Percentiles rank a stretch among this genome's conserved stretches.
Conservation (phyloP, 1,140 invertebrate species). For the Lordiphosa mommai region DNA sequence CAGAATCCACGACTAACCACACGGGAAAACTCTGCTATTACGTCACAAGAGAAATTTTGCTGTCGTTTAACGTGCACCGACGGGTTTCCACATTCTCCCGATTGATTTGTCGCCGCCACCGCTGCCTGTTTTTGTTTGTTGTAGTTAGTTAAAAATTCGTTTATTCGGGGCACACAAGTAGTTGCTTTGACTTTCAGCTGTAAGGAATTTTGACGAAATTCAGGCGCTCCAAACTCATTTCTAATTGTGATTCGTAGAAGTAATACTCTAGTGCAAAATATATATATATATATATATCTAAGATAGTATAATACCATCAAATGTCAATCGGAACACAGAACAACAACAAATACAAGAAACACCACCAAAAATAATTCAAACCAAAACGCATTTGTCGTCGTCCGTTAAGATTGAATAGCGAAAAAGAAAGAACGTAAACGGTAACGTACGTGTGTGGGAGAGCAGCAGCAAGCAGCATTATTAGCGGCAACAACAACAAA, state of each 20-base stretch:
- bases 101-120: too few species aligned
- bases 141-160: too few species aligned
- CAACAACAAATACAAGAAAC: slow-evolving; percentile 37
- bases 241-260: slow-evolving; percentile 73
- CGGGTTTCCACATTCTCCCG: too few species aligned
- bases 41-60: too few species aligned
- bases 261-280: slow-evolving; percentile 71
- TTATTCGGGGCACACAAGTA: slow-evolving; percentile 3
- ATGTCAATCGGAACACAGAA: slow-evolving; percentile 64
- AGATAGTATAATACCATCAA: slow-evolving; percentile 49
- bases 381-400: slow-evolving; percentile 8
- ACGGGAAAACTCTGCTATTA: too few species aligned
- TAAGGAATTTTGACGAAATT: slow-evolving; percentile 27
- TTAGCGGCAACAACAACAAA: slow-evolving; percentile 7
- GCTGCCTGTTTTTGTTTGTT: too few species aligned
- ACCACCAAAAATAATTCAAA: slow-evolving; percentile 23
- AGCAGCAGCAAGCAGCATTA: slow-evolving; percentile 17
- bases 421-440: not conserved
- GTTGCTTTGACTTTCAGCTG: slow-evolving; percentile 25
- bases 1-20: too few species aligned
- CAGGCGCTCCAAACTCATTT: slow-evolving; percentile 43
- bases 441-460: slow-evolving; percentile 7
- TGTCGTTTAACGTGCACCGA: too few species aligned
- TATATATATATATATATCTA: slow-evolving; percentile 28
- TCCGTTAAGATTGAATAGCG: slow-evolving; percentile 11